These are phyloP conservation scores for Trochalopteron elliotii DNA, from an alignment of 2,113 vertebrate genomes.

Conservation along the genomic window DNA sequence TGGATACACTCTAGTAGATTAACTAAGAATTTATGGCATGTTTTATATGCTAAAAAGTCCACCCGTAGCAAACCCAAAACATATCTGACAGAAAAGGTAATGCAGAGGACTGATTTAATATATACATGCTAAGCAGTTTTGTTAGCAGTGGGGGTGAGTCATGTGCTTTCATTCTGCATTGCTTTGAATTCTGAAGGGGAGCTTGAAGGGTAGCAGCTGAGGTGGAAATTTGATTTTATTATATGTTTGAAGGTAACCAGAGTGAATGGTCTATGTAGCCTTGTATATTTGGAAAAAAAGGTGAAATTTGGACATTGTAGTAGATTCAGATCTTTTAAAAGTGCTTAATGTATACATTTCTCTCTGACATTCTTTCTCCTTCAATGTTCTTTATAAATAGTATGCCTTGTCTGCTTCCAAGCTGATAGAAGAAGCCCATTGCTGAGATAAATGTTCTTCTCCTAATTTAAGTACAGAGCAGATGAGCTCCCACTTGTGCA, in stretches of 20 bases:
- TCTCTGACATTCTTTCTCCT: not conserved
- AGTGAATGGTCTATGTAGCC: not conserved
- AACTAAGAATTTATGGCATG: constrained; percentile 21
- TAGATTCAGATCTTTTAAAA: not conserved
- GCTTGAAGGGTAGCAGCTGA: not conserved
- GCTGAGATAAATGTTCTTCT: not conserved
- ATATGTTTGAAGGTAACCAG: not conserved
- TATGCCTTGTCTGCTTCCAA: not conserved
- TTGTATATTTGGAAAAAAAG: not conserved
- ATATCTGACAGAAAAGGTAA: constrained; percentile 1
- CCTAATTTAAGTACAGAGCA: not conserved
- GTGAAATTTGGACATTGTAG: not conserved
- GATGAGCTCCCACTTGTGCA: not conserved
- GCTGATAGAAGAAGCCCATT: not conserved
- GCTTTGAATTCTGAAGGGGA: not conserved
- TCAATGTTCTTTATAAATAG: not conserved
- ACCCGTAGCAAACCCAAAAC: not conserved
- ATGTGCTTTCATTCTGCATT: not conserved
- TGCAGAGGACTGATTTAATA: not conserved
- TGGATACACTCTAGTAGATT: not conserved
- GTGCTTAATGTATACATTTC: not conserved
- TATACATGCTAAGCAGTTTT: not conserved
- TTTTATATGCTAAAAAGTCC: not conserved
- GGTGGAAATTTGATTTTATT: not conserved
- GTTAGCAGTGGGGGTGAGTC: not conserved